Evolutionary conservation across 2,797 vertebrate species (phyloP).

Genomic region (Coracias cyanogaster): DNA sequence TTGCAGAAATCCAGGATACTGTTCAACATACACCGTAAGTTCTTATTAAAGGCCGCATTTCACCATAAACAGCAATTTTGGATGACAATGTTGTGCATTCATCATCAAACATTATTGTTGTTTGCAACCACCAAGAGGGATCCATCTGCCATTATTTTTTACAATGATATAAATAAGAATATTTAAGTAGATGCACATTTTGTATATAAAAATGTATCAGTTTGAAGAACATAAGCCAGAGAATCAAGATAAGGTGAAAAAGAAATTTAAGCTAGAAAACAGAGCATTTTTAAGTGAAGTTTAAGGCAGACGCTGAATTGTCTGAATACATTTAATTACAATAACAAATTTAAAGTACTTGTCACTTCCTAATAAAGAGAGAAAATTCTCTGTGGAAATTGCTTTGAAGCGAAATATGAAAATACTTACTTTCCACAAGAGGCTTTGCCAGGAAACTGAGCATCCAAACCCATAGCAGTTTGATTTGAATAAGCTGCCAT

Average conservation of each 20-base stretch:
- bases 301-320: neutral
- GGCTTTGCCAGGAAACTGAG: neutral
- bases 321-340: neutral
- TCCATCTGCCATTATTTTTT: neutral
- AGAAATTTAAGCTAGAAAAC: neutral
- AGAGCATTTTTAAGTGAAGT: neutral
- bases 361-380: neutral
- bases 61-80: constrained; percentile 14
- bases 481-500: neutral
- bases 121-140: constrained; percentile 17
- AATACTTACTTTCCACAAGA: neutral
- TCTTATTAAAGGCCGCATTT: constrained; percentile 19
- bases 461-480: neutral
- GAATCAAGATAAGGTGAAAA: neutral
- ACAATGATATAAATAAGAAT: neutral
- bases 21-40: neutral
- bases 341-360: neutral
- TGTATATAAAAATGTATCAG: neutral
- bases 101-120: neutral
- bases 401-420: constrained; percentile 1
- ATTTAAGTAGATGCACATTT: neutral
- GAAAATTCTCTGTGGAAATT: neutral
- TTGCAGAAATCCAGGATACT: neutral
- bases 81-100: neutral
- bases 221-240: neutral